Conservation (phyloP, 2,113 vertebrate genomes). For the Heterotis niloticus region DNA sequence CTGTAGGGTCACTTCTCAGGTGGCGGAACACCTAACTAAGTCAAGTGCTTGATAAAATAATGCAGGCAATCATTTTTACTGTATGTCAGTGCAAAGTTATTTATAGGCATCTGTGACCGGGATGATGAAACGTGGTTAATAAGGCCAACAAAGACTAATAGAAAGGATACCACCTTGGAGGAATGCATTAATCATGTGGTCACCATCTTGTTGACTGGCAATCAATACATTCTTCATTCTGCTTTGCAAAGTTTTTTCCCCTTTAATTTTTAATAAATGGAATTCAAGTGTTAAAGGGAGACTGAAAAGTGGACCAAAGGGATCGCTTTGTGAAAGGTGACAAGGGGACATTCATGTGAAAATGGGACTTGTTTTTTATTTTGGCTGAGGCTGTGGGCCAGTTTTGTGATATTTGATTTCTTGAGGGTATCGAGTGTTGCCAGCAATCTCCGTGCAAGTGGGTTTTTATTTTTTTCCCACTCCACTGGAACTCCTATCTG, state of each 20-base stretch:
- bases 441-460: too few relatives aligned
- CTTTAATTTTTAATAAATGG: not conserved
- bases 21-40: not conserved
- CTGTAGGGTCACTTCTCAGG: not conserved
- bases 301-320: not conserved
- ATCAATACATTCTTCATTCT: slow-evolving; percentile 8
- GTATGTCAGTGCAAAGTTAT: not conserved
- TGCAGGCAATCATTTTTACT: slow-evolving; percentile 12
- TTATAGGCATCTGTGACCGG: slow-evolving; percentile 13
- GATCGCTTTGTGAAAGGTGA: not conserved
- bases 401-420: not conserved
- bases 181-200: slow-evolving; percentile 14
- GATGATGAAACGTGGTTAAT: slow-evolving; percentile 22
- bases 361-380: not conserved
- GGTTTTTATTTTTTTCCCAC: too few relatives aligned
- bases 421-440: too few relatives aligned
- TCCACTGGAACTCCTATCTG: not conserved
- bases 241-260: not conserved
- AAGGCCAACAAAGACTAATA: slow-evolving; percentile 21
- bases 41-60: not conserved
- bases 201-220: slow-evolving; percentile 11
- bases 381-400: not conserved
- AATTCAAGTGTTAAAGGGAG: not conserved
- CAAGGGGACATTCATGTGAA: not conserved
- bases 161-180: slow-evolving; percentile 17